A percentile compares a stretch with the other conserved stretches of the same genome.
Evolutionary conservation across 37 sponge, comb jelly and placozoan species (phyloP).

Genomic region (Petrosia ficiformis): DNA sequence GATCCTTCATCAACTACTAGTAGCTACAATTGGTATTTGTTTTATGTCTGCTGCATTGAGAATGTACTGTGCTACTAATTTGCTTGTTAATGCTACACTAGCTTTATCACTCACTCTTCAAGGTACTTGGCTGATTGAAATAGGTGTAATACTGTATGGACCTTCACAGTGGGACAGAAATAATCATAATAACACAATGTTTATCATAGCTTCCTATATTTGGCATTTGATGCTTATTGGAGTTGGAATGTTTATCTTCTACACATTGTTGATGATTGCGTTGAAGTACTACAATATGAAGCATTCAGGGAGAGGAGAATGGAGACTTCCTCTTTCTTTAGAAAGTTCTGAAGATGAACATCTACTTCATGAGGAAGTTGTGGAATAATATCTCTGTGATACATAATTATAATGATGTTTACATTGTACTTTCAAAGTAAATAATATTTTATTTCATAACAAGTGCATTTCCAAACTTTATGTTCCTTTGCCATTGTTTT

Average conservation of each 20-base stretch:
- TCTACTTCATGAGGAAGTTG: too few species aligned
- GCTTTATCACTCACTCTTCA: conserved; percentile 33
- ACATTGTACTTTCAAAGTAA: too few species aligned
- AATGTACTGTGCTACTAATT: conserved; percentile 17
- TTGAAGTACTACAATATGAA: neutral
- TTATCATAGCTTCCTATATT: neutral
- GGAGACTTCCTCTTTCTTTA: too few species aligned
- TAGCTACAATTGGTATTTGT: conserved; percentile 21
- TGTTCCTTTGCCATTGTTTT: too few species aligned
- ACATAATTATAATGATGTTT: too few species aligned
- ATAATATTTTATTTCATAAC: too few species aligned
- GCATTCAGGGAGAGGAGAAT: neutral
- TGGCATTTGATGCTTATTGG: neutral
- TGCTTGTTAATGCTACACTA: conserved; percentile 37
- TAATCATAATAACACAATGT: conserved; percentile 1
- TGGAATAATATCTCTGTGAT: too few species aligned
- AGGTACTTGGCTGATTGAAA: conserved; percentile 66
- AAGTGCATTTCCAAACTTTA: too few species aligned
- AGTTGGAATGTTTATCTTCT: neutral
- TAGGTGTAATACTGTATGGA: conserved; percentile 25
- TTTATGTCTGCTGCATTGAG: conserved; percentile 25
- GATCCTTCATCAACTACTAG: conserved; percentile 28
- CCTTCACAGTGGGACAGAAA: conserved; percentile 3
- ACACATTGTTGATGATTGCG: neutral
- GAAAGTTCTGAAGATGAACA: too few species aligned